Evolutionary conservation across 2,888 invertebrate species (phyloP).

Genomic region (Himalopsyche kuldschensis): DNA sequence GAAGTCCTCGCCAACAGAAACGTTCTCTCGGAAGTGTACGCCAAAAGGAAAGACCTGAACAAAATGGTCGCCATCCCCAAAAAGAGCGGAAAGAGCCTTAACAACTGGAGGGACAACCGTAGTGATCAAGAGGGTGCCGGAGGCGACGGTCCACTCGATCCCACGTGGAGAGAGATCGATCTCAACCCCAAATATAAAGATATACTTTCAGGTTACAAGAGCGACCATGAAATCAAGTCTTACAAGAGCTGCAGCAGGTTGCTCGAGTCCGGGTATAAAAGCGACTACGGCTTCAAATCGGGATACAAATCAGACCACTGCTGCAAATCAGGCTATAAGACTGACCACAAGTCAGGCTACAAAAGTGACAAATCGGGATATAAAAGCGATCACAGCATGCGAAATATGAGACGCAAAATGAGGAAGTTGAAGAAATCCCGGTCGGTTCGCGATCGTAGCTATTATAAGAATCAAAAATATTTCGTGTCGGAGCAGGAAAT

Average conservation of each 20-base stretch:
- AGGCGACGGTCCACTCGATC: slow-evolving; percentile 62
- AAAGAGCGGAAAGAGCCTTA: slow-evolving; percentile 51
- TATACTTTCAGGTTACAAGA: slow-evolving; percentile 63
- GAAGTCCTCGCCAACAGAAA: slow-evolving; percentile 48
- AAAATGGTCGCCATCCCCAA: slow-evolving; percentile 53
- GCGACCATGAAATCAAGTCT: slow-evolving; percentile 60
- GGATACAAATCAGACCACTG: slow-evolving; percentile 54
- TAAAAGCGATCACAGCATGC: slow-evolving; percentile 61
- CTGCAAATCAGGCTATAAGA: slow-evolving; percentile 63
- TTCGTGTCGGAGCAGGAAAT: slow-evolving; percentile 64
- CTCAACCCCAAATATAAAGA: slow-evolving; percentile 66
- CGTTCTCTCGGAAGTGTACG: slow-evolving; percentile 57
- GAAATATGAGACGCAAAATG: slow-evolving; percentile 56
- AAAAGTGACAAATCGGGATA: slow-evolving; percentile 60
- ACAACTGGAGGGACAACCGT: slow-evolving; percentile 55
- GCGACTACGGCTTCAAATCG: slow-evolving; percentile 62
- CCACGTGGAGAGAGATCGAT: slow-evolving; percentile 67
- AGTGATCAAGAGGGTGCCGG: slow-evolving; percentile 56
- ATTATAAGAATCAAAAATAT: slow-evolving; percentile 60
- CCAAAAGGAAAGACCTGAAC: slow-evolving; percentile 57
- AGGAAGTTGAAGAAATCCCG: slow-evolving; percentile 57
- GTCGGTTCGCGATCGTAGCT: slow-evolving; percentile 56
- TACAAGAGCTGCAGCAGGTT: slow-evolving; percentile 58
- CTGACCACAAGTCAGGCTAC: slow-evolving; percentile 61
- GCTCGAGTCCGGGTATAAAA: slow-evolving; percentile 63